phyloP scores from a whole-genome alignment of 2,113 vertebrate species.

The Osmerus eperlanus region DNA sequence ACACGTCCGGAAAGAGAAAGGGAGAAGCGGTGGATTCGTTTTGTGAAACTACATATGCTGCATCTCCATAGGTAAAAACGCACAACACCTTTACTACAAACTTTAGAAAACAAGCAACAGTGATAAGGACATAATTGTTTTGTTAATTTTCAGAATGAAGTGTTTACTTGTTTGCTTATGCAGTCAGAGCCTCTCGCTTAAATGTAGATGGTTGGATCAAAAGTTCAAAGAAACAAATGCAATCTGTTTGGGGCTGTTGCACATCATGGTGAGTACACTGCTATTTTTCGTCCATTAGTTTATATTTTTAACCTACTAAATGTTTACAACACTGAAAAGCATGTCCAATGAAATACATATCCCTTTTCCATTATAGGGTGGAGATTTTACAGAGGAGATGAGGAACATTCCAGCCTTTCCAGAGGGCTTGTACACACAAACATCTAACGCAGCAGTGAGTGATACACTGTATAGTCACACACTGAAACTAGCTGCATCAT shows the following conservation, averaged over 20 bases:
- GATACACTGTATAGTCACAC: background rate
- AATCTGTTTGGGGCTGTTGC: conserved; percentile 33
- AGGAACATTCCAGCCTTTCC: conserved; percentile 12
- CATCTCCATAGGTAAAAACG: conserved; percentile 7
- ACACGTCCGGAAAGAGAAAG: conserved; percentile 24
- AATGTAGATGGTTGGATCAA: conserved; percentile 59
- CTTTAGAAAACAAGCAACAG: background rate
- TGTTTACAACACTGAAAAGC: background rate
- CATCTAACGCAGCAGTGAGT: conserved; percentile 42
- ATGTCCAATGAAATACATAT: background rate
- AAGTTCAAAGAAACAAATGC: conserved; percentile 48
- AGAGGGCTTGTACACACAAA: conserved; percentile 16
- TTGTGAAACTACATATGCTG: conserved; percentile 12
- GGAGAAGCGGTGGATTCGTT: background rate
- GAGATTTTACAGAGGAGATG: conserved; percentile 33
- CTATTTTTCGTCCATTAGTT: background rate
- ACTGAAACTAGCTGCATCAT: background rate
- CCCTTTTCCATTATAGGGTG: conserved; percentile 10
- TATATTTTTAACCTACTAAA: background rate
- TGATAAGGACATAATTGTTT: background rate
- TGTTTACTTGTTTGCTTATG: conserved; percentile 32
- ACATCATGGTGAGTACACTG: conserved; percentile 45
- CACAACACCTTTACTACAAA: background rate
- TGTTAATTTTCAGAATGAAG: conserved; percentile 36
- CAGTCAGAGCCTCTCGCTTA: conserved; percentile 26